Evolutionary conservation across 2,113 vertebrate genomes (phyloP).

Genomic region (Cranoglanis bouderius): DNA sequence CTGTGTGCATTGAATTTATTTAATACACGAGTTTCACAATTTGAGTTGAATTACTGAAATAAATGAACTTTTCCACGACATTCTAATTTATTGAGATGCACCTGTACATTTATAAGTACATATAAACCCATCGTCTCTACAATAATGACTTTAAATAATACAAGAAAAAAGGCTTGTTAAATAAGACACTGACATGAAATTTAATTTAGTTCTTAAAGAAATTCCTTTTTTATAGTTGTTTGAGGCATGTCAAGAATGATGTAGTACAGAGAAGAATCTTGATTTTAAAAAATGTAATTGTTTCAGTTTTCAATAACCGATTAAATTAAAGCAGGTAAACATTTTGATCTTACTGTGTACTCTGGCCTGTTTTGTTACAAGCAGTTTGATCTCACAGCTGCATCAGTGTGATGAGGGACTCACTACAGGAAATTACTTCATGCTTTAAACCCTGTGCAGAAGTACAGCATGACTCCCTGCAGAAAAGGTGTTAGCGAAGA

Average conservation of each 20-base stretch:
- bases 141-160: not conserved
- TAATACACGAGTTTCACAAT: too few species aligned
- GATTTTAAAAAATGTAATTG: not conserved
- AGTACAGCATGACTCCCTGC: slow-evolving; percentile 4
- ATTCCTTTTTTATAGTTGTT: not conserved
- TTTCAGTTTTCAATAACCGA: not conserved
- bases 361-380: not conserved
- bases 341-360: not conserved
- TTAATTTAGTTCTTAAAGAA: not conserved
- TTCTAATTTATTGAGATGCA: too few species aligned
- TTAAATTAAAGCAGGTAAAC: not conserved
- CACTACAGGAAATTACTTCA: slow-evolving; percentile 55
- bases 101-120: not conserved
- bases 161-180: not conserved
- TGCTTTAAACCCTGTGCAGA: slow-evolving; percentile 22
- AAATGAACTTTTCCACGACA: too few species aligned
- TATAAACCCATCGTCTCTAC: not conserved
- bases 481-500: not conserved
- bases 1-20: too few species aligned
- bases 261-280: not conserved
- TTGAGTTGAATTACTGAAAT: too few species aligned
- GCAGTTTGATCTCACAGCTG: slow-evolving; percentile 20
- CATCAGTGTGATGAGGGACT: slow-evolving; percentile 8
- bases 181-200: not conserved
- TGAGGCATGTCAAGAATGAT: not conserved